These are phyloP conservation scores for Homarus americanus DNA, from an alignment of 1,140 invertebrate genomes.

Conservation along the genomic window DNA sequence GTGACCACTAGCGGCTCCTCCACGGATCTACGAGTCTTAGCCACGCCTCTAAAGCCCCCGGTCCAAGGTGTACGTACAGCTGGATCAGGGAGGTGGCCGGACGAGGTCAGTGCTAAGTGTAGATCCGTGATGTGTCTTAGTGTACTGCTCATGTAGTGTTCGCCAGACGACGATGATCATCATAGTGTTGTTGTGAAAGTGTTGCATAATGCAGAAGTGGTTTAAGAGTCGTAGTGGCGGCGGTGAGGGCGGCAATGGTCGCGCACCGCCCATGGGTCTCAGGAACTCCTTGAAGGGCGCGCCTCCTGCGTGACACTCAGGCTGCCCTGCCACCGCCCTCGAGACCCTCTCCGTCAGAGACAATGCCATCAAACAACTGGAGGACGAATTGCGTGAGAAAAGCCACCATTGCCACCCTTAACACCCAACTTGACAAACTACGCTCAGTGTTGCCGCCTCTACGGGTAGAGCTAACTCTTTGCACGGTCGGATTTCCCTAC, in stretches of 20 bases:
- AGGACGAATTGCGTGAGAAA: slow-evolving; percentile 58
- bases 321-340: slow-evolving; percentile 63
- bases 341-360: slow-evolving; percentile 61
- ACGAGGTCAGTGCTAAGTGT: not conserved
- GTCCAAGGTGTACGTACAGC: not conserved
- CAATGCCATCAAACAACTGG: slow-evolving; percentile 49
- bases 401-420: slow-evolving; percentile 66
- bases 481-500: slow-evolving; percentile 47
- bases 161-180: not conserved
- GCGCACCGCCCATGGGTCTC: slow-evolving; percentile 3
- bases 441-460: slow-evolving; percentile 87
- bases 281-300: slow-evolving; percentile 29
- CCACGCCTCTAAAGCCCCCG: not conserved
- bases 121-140: no score
- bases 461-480: slow-evolving; percentile 79
- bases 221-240: slow-evolving; percentile 35
- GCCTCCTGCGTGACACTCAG: slow-evolving; percentile 67
- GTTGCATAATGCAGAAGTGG: slow-evolving; percentile 63
- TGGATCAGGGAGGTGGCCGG: not conserved
- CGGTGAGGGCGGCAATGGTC: slow-evolving; percentile 5
- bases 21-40: no score
- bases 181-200: not conserved
- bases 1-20: no score
- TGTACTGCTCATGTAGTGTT: not conserved
- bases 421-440: slow-evolving; percentile 87